Conservation (phyloP, 2,797 vertebrate genomes). For the Poliocrania exsul region DNA sequence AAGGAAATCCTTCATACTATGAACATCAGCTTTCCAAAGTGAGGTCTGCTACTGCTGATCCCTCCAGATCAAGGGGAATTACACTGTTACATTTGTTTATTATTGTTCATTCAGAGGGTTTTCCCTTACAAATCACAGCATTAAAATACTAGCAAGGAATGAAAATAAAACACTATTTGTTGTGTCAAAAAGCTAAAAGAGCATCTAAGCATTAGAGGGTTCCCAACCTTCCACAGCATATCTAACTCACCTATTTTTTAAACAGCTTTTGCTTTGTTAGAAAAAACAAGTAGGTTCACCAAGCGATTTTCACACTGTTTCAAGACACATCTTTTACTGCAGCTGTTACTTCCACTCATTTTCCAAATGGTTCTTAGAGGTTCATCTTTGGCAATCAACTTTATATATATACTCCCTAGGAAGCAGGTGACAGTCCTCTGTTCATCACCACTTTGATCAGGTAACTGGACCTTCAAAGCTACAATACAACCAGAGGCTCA, state of each 20-base stretch:
- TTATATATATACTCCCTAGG: background rate
- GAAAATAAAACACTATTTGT: background rate
- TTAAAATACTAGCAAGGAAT: background rate
- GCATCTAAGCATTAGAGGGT: background rate
- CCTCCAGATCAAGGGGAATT: background rate
- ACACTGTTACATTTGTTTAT: background rate
- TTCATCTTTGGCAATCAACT: background rate
- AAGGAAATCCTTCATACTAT: background rate
- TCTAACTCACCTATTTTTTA: background rate
- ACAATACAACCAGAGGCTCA: fast-evolving
- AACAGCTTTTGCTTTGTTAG: background rate
- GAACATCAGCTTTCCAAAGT: background rate
- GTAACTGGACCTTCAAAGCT: background rate
- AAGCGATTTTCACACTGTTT: background rate
- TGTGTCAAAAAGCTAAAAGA: background rate
- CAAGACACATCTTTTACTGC: background rate
- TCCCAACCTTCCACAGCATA: background rate
- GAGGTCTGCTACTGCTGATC: background rate
- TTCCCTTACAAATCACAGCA: background rate
- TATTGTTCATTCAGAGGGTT: background rate
- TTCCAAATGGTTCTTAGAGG: background rate
- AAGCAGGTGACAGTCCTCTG: background rate
- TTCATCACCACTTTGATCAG: background rate
- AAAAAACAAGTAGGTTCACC: background rate
- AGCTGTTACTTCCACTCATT: background rate